Evolutionary conservation across 2,113 vertebrate genomes (phyloP), one percentile per base, ranked within the genome.

Genomic region (Apteryx mantelli): DNA sequence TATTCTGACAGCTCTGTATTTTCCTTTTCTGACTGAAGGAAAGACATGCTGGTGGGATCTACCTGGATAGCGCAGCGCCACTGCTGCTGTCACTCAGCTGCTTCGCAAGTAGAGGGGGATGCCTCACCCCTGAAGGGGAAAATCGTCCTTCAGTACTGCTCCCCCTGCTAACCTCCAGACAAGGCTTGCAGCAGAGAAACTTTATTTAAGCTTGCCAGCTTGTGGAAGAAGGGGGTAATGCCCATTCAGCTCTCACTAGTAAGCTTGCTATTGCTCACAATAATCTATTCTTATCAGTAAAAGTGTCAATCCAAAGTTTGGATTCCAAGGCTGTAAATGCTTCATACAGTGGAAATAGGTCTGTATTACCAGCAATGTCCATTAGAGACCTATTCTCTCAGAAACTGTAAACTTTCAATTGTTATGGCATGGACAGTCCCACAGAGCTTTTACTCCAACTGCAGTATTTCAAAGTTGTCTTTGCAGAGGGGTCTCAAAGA

Each of bases 161-260:
- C 24, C 24, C 50, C 19, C 28, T 3, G 0, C 65, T 69, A 30
- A 40, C 36, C 78, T 52, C 56, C 3, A 70, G 40, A n/a, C 48
- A 91, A 68, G 26, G 18, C 26, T 89, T 36, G 46, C 50, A 64
- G 15, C 61, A 76, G 40, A 89, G 46, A 79, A 52, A 56, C 26
- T 92, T 40, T 58, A 48, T 82, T 92, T 52, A 46, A 84, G 14
- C 6, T 84, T 66, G 14, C 7, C 1, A 3, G 11, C 61, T 74
- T 26, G 9, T 71, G 28, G 42, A 52, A 7, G 32, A 85, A 76
- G 19, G 24, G 8, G 3, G 5, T 53, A 30, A 71, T 6, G 24
- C 3, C 65, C 0, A 0, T 46, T 79, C 42, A 64, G 61, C 7
- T 74, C 42, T 85, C 25, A 50, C n/a, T 50, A 42, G n/a, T 52